A percentile compares a stretch with the other conserved stretches of the same genome.
Conservation (phyloP, 2,888 invertebrate species). For the Gandaritis pyraliata region DNA sequence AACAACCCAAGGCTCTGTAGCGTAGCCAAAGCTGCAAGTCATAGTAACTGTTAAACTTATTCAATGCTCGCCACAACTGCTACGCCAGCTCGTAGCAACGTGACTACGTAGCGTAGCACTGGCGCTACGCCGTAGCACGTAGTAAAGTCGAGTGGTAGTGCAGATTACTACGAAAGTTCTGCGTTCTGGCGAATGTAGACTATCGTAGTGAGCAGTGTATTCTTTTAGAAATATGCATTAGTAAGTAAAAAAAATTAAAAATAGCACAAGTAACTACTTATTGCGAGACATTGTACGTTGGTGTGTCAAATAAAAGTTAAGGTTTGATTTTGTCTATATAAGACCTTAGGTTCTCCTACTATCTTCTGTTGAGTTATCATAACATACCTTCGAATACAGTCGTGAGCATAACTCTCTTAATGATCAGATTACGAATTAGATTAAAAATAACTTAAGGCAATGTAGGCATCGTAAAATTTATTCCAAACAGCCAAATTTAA, state of each 20-base stretch:
- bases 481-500: constrained; percentile 17
- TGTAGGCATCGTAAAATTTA: not conserved
- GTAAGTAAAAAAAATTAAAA: too few species aligned
- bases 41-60: constrained; percentile 1
- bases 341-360: too few species aligned
- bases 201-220: not conserved
- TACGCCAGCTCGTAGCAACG: constrained; percentile 65
- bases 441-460: not conserved
- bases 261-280: too few species aligned
- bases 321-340: too few species aligned
- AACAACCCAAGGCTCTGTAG: not conserved
- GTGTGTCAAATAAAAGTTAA: too few species aligned
- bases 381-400: too few species aligned
- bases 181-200: not conserved
- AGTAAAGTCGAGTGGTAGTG: constrained; percentile 45
- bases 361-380: too few species aligned
- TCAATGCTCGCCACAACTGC: constrained; percentile 33
- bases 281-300: too few species aligned
- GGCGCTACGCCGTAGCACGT: constrained; percentile 68
- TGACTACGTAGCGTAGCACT: constrained; percentile 64
- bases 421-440: too few species aligned
- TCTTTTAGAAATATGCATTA: too few species aligned
- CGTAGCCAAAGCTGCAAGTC: too few species aligned
- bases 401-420: too few species aligned
- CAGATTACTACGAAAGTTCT: constrained; percentile 19